Evolutionary conservation across 2,113 vertebrate species (phyloP).

Genomic region (Syrrhaptes paradoxus): DNA sequence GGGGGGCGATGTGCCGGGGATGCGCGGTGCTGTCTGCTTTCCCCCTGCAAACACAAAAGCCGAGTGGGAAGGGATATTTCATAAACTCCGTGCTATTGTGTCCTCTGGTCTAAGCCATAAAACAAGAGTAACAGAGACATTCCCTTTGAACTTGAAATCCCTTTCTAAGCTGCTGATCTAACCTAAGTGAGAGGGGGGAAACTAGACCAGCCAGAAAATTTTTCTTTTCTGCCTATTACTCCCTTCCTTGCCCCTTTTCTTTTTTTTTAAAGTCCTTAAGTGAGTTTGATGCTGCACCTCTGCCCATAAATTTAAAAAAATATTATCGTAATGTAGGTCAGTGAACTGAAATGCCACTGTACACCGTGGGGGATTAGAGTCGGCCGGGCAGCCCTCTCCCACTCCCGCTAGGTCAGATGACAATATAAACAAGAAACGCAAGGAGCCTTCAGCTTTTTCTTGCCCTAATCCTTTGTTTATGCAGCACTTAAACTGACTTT

Average conservation of each 20-base stretch:
- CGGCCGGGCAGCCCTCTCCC: conserved; percentile 50
- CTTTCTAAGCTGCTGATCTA: conserved; percentile 67
- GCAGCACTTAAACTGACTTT: conserved; percentile 77
- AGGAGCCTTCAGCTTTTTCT: conserved; percentile 70
- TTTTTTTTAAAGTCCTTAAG: conserved; percentile 43
- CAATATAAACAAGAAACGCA: conserved; percentile 73
- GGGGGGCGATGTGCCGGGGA: background rate
- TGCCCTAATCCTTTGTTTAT: conserved; percentile 75
- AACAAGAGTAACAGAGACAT: conserved; percentile 64
- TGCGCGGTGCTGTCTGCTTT: conserved; percentile 24
- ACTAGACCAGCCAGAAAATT: conserved; percentile 18
- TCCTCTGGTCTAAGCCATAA: conserved; percentile 69
- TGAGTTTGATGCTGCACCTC: conserved; percentile 67
- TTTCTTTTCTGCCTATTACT: conserved; percentile 46
- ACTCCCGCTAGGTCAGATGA: conserved; percentile 67
- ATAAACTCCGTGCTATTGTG: conserved; percentile 60
- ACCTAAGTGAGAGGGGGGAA: conserved; percentile 42
- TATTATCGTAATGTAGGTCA: conserved; percentile 76
- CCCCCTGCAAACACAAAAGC: conserved; percentile 36
- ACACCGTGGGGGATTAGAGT: conserved; percentile 59
- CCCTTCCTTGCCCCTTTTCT: background rate
- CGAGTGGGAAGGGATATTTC: conserved; percentile 44
- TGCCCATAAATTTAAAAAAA: conserved; percentile 70
- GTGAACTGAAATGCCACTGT: conserved; percentile 68
- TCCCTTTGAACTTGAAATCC: conserved; percentile 75